Percentiles rank a stretch among this genome's conserved stretches.
Evolutionary conservation across 53 echinoderm and acorn worm species (phyloP).

Genomic region (Zoroaster sp.): DNA sequence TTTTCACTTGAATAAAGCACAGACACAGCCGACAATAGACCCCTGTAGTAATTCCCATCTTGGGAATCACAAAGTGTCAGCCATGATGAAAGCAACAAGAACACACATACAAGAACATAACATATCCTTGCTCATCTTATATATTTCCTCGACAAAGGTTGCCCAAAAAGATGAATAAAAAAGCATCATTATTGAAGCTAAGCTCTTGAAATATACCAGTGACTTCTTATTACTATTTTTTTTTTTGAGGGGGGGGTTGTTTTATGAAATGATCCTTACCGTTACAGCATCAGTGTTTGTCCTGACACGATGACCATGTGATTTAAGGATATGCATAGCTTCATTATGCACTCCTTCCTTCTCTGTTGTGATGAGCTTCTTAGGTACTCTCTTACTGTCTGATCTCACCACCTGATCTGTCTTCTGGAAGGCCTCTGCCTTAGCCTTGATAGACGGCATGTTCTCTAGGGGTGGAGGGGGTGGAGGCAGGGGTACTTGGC

Average conservation of each 20-base stretch:
- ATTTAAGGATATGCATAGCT: slow-evolving; percentile 40
- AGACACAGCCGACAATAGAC: too few species aligned
- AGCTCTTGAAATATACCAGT: too few species aligned
- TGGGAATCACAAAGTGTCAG: too few species aligned
- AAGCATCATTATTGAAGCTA: too few species aligned
- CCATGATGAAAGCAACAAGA: too few species aligned
- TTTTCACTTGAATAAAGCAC: too few species aligned
- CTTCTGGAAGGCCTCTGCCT: slow-evolving; percentile 26
- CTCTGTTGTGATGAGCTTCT: background rate
- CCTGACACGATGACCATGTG: slow-evolving; percentile 34
- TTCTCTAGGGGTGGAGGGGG: background rate
- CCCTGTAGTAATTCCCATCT: too few species aligned
- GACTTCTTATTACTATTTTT: too few species aligned
- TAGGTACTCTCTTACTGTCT: slow-evolving; percentile 24
- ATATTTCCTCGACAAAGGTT: too few species aligned
- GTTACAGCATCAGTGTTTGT: background rate
- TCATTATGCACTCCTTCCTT: slow-evolving; percentile 30
- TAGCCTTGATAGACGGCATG: background rate
- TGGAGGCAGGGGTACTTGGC: slow-evolving; percentile 39
- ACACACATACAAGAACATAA: too few species aligned
- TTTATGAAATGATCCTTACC: background rate
- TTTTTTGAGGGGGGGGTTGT: background rate
- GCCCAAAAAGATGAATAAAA: too few species aligned
- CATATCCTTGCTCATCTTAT: too few species aligned
- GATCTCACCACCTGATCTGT: slow-evolving; percentile 7